These are phyloP conservation scores for Gymnoscopelus braueri DNA, from an alignment of 2,797 vertebrate species.

Conservation along the genomic window DNA sequence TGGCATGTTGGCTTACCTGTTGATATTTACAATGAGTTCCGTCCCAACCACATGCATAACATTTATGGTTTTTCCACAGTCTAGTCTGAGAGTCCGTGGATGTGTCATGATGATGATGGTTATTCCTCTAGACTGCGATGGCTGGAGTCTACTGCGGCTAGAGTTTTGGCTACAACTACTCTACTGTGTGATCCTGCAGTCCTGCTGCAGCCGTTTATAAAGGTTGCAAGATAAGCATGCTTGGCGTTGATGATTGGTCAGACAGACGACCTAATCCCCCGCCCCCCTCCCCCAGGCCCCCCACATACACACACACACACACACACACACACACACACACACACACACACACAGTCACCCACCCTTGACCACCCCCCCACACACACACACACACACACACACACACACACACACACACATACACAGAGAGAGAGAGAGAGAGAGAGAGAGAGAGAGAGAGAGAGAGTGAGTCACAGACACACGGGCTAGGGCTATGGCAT, in stretches of 20 bases:
- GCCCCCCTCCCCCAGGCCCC: no score
- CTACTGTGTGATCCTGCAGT: no score
- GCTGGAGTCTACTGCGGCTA: background rate
- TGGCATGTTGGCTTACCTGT: slow-evolving; percentile 79
- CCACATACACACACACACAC: background rate
- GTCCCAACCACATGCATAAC: slow-evolving; percentile 85
- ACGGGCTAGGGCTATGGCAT: no score
- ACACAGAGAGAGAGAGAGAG: no score
- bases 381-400: background rate
- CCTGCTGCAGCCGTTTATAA: no score
- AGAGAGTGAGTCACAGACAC: no score
- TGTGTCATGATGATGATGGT: slow-evolving; percentile 64
- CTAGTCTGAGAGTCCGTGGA: slow-evolving; percentile 83
- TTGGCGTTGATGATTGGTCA: slow-evolving; percentile 41
- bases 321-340: background rate
- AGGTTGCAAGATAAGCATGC: no score
- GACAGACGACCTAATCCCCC: background rate
- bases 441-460: no score
- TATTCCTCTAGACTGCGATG: background rate
- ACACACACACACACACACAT: no score
- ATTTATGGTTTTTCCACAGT: slow-evolving; percentile 71
- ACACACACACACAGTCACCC: background rate
- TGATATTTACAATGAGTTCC: slow-evolving; percentile 76
- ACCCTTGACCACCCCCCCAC: no score
- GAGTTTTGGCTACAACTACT: slow-evolving; percentile 7